A percentile compares a stretch with the other conserved stretches of the same genome.
phyloP scores from a whole-genome alignment of 1,140 invertebrate species.

The Lineus longissimus region DNA sequence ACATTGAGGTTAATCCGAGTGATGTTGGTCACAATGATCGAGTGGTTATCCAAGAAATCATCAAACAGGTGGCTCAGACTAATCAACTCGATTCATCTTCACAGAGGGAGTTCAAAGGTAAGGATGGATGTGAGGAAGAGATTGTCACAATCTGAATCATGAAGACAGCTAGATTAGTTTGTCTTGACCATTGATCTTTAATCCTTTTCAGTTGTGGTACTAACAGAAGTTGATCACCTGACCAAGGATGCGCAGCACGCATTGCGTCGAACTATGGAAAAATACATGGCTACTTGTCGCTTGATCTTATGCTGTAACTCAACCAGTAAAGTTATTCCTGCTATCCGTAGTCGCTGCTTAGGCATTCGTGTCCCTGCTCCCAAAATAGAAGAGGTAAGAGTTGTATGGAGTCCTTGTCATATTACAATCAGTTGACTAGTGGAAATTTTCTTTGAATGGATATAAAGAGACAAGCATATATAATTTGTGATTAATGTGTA shows the following conservation, averaged over 20 bases:
- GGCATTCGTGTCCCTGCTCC: conserved; percentile 87
- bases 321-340: conserved; percentile 86
- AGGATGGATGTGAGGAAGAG: not conserved
- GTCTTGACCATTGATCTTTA: too few relatives aligned
- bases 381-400: conserved; percentile 67
- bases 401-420: too few relatives aligned
- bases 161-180: too few relatives aligned
- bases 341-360: conserved; percentile 91
- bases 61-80: conserved; percentile 95
- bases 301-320: conserved; percentile 93
- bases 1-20: conserved; percentile 97
- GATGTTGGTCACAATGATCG: conserved; percentile 92
- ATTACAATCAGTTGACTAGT: too few relatives aligned
- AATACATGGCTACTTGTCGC: conserved; percentile 92
- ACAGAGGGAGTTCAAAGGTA: conserved; percentile 90
- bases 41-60: conserved; percentile 94
- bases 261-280: conserved; percentile 97
- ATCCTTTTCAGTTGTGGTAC: conserved; percentile 71
- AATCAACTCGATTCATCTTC: conserved; percentile 82
- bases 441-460: too few relatives aligned
- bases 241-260: conserved; percentile 98
- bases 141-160: too few relatives aligned
- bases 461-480: too few relatives aligned
- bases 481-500: too few relatives aligned
- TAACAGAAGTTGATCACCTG: conserved; percentile 94